Conservation (phyloP, 2,888 invertebrate genomes). For the Trypoxylon attenuatum region DNA sequence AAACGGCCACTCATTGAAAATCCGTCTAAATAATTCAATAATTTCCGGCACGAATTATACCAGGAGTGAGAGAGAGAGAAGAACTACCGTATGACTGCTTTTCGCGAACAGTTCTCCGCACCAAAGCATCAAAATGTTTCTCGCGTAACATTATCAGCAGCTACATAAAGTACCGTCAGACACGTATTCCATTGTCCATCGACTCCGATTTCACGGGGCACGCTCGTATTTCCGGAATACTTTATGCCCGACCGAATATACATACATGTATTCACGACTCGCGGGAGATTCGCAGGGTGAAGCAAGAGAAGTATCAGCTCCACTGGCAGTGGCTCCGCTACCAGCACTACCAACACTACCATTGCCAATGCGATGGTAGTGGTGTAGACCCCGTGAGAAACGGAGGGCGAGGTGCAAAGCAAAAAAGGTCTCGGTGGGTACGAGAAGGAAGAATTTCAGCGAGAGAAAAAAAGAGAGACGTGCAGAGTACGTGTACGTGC, state of each 20-base stretch:
- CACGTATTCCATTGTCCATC: constrained; percentile 8
- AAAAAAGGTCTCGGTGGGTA: not conserved
- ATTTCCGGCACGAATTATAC: constrained; percentile 33
- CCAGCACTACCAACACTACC: no score
- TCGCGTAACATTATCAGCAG: not conserved
- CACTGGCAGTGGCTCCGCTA: no score
- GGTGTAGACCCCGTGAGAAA: no score
- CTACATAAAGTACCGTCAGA: not conserved
- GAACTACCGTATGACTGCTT: not conserved
- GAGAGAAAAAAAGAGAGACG: no score
- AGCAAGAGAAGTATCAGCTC: constrained; percentile 21
- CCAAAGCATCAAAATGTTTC: not conserved
- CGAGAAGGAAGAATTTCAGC: no score
- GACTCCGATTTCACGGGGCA: constrained; percentile 10
- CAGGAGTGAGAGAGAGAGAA: no score
- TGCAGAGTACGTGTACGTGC: no score
- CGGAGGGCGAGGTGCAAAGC: not conserved
- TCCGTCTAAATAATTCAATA: constrained; percentile 31
- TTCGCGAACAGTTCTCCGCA: not conserved
- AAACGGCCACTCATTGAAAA: constrained; percentile 17
- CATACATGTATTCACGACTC: not conserved
- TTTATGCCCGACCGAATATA: constrained; percentile 7
- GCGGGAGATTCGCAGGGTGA: constrained; percentile 5
- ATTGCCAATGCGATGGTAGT: no score
- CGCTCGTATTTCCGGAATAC: not conserved